These are phyloP conservation scores for Isaurus tuberculatus DNA, from an alignment of 92 coral and sea anemone species.

Conservation along the genomic window DNA sequence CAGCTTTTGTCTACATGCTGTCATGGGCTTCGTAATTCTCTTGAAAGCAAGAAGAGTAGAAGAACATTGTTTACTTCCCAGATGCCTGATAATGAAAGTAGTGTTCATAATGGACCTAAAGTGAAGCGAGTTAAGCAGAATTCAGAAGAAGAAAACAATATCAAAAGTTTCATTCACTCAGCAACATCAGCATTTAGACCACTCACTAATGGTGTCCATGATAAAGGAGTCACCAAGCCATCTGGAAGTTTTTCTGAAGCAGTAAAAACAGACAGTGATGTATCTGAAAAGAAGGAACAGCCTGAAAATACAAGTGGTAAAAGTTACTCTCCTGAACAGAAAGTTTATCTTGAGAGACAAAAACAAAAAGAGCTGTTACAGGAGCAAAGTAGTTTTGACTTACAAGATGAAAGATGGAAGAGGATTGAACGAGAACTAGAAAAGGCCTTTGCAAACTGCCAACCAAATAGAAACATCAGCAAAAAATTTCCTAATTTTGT, in stretches of 20 bases:
- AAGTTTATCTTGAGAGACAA: slow-evolving; percentile 78
- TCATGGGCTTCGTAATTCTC: slow-evolving; percentile 63
- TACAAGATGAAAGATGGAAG: slow-evolving; percentile 88
- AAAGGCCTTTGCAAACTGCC: slow-evolving; percentile 71
- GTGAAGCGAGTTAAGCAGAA: slow-evolving; percentile 63
- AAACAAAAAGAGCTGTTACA: slow-evolving; percentile 79
- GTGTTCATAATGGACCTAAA: slow-evolving; percentile 53
- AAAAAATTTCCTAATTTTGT: slow-evolving; percentile 56
- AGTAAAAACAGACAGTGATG: background rate
- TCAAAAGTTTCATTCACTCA: slow-evolving; percentile 67
- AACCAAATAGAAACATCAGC: slow-evolving; percentile 40
- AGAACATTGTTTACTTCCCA: slow-evolving; percentile 70
- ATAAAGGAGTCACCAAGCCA: background rate
- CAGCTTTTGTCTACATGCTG: slow-evolving; percentile 85
- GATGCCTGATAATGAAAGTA: slow-evolving; percentile 10
- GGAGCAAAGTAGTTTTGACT: slow-evolving; percentile 74
- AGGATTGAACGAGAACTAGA: slow-evolving; percentile 82
- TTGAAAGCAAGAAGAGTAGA: slow-evolving; percentile 72
- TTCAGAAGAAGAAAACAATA: slow-evolving; percentile 50
- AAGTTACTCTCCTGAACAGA: slow-evolving; percentile 79
- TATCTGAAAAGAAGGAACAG: background rate
- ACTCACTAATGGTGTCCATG: background rate
- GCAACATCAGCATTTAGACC: slow-evolving; percentile 74
- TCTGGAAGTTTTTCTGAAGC: slow-evolving; percentile 5
- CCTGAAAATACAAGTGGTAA: slow-evolving; percentile 17